Evolutionary conservation across 2,888 invertebrate genomes (phyloP).

Genomic region (Ceriagrion tenellum): DNA sequence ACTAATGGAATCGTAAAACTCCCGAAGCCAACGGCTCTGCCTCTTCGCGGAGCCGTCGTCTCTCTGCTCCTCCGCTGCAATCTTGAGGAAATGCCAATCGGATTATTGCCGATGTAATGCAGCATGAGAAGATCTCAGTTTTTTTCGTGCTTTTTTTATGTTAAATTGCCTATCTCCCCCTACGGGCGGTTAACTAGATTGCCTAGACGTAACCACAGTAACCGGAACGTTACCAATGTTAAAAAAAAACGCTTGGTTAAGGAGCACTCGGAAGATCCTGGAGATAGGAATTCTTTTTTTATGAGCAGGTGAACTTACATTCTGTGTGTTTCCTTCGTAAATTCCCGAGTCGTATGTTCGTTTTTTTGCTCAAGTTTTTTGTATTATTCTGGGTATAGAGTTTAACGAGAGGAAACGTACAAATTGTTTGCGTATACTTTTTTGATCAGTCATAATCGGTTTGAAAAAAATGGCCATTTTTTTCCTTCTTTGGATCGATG

Average conservation of each 20-base stretch:
- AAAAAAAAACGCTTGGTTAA: no score
- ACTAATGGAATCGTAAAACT: conserved; percentile 35
- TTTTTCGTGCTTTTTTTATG: not conserved
- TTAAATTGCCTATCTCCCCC: not conserved
- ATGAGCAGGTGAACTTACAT: no score
- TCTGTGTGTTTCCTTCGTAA: no score
- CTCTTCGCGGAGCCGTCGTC: not conserved
- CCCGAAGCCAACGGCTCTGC: not conserved
- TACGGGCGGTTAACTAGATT: no score
- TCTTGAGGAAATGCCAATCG: not conserved
- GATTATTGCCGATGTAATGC: not conserved
- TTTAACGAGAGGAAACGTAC: no score
- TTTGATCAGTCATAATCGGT: not conserved
- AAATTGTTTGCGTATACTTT: not conserved
- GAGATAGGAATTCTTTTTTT: no score
- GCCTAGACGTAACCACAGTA: no score
- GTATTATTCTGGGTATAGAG: no score
- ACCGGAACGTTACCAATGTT: no score
- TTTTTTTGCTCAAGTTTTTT: no score
- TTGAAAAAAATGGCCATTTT: not conserved
- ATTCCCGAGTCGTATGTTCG: no score
- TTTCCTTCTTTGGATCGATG: not conserved
- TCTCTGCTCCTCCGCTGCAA: not conserved
- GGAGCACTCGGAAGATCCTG: no score
- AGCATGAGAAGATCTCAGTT: not conserved